Base-by-base conservation (phyloP, 2,888 invertebrate species). In the Ctena decussata region DNA sequence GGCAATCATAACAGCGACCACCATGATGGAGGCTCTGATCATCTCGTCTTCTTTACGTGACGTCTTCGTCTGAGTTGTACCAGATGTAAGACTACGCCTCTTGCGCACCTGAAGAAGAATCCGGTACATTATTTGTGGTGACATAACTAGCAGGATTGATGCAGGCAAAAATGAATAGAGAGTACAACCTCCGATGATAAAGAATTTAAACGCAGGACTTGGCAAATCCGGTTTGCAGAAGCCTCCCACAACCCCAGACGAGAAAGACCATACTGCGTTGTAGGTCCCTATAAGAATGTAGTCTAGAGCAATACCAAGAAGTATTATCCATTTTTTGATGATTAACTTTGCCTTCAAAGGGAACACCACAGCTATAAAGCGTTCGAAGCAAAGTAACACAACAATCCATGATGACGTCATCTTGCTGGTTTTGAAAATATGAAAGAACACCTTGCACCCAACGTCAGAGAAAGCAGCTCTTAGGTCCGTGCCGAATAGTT, bases 321-420 rank as follows among this genome's bases (percentile, higher is more conserved):
- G 21, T 0, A 87, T 83, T n/a, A 82, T 81, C 12, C 80, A 75
- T 75, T 82, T 91, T 0, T 91, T 91, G 82, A 86, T 80, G 27
- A 93, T 86, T 6, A 82, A 27, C 46, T 90, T 91, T 0, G 90
- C 89, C 76, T 89, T 85, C 21, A 91, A 72, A 0, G 92, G 92
- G 74, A 91, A 90, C 81, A 90, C 90, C 15, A 93, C 92, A 24
- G 91, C 92, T 11, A 92, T 74, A 46, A 93, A 93, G 0, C 93
- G 79, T 71, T 93, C 92, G 18, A 92, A 77, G 71, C 90, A 86
- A 27, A 93, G 81, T 35, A 90, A 78, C 0, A 92, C 91, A 2
- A 93, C 87, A 21, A 93, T 76, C 92, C 93, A 92, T 11, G 92
- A 92, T 60, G 92, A 92, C 72, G 89, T 88, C 87, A 91, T 92